These are phyloP conservation scores for Mesorhabditis spiculigera DNA, from an alignment of 2,888 invertebrate species.

Conservation along the genomic window DNA sequence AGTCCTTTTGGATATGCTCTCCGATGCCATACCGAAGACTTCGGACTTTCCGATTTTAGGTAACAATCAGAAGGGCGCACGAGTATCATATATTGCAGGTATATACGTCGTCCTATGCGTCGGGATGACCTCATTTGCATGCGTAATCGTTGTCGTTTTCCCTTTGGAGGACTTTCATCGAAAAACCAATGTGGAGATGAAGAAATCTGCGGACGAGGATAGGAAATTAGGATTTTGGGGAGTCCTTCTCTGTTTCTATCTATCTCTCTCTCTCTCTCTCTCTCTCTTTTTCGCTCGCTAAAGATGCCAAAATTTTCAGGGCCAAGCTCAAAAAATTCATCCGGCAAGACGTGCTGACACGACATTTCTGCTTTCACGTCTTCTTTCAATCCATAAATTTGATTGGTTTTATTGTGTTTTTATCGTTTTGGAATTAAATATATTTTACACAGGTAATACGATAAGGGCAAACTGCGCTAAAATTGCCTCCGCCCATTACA, in stretches of 20 bases:
- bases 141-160: neutral
- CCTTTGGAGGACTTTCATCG: neutral
- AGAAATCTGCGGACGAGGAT: neutral
- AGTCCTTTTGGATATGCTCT: neutral
- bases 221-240: neutral
- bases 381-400: neutral
- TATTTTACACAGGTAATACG: too few species aligned
- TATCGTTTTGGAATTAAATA: neutral
- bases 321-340: neutral
- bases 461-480: too few species aligned
- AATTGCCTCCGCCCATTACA: too few species aligned
- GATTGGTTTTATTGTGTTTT: constrained; percentile 1
- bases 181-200: neutral
- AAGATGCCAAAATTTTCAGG: neutral
- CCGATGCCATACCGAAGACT: neutral
- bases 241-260: neutral
- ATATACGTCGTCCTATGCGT: neutral
- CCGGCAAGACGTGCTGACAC: neutral
- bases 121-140: neutral
- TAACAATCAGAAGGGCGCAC: too few species aligned
- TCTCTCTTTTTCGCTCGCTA: too few species aligned
- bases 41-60: neutral
- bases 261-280: too few species aligned
- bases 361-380: neutral
- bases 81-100: too few species aligned